phyloP scores from a whole-genome alignment of 2,113 vertebrate species.

The Pavo muticus region DNA sequence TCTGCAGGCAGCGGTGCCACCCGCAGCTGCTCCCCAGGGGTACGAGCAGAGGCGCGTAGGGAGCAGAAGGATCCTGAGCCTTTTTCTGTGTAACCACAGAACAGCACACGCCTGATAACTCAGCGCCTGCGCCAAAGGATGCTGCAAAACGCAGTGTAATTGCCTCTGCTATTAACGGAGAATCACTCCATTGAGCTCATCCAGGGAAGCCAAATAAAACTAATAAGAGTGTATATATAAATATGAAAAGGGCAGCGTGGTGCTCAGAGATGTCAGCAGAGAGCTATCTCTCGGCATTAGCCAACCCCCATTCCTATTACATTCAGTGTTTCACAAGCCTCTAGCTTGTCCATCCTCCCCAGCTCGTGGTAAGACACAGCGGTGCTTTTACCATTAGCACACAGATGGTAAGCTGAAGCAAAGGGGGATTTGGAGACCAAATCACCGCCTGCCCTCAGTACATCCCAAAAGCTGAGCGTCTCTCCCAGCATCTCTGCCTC shows the following conservation, averaged over 20 bases:
- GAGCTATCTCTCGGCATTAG: not conserved
- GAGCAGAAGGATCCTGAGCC: rapidly evolving
- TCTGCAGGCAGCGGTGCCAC: slow-evolving; percentile 44
- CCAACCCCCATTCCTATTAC: rapidly evolving
- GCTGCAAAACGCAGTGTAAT: rapidly evolving
- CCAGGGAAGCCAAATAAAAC: not conserved
- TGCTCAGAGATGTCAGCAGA: not conserved
- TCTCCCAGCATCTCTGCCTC: not conserved
- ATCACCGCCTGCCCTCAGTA: not conserved
- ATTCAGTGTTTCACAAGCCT: rapidly evolving
- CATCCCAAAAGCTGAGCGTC: rapidly evolving
- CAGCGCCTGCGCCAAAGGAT: rapidly evolving
- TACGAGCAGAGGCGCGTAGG: rapidly evolving
- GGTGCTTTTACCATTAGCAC: rapidly evolving
- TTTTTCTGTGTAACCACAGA: rapidly evolving
- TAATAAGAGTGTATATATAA: rapidly evolving
- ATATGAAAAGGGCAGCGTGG: not conserved
- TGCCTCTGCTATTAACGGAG: rapidly evolving
- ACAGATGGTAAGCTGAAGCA: not conserved
- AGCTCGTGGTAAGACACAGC: not conserved
- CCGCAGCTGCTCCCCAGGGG: not conserved
- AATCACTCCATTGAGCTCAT: rapidly evolving
- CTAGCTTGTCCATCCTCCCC: rapidly evolving
- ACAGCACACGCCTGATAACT: rapidly evolving
- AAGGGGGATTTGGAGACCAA: not conserved